These are phyloP conservation scores for Ramphastos sulfuratus DNA, from an alignment of 2,113 vertebrate genomes.

Conservation along the genomic window DNA sequence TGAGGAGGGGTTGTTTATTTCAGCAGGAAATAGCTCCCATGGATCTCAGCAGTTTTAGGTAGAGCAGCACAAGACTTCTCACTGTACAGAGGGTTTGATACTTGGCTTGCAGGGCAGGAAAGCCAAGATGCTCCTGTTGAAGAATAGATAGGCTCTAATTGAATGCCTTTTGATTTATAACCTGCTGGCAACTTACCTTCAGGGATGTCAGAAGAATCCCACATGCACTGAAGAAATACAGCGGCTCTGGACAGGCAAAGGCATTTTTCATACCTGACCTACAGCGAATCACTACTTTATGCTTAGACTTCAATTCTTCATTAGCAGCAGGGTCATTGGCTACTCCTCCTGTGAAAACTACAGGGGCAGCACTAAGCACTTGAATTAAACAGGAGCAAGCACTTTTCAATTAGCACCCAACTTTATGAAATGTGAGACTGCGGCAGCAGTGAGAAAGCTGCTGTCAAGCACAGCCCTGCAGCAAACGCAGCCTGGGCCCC, in stretches of 20 bases:
- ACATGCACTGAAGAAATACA: background rate
- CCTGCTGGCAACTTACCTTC: background rate
- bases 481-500: accelerated
- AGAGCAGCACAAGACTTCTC: background rate
- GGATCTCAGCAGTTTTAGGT: background rate
- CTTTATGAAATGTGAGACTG: background rate
- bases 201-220: background rate
- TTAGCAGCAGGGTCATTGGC: accelerated
- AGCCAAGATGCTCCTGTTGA: background rate
- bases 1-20: background rate
- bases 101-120: accelerated
- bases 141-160: background rate
- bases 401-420: background rate
- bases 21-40: accelerated
- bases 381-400: background rate
- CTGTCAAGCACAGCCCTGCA: background rate
- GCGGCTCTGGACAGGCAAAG: background rate
- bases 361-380: background rate
- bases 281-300: background rate
- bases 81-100: background rate
- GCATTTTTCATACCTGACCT: background rate
- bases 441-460: accelerated
- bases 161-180: background rate
- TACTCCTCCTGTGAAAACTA: background rate
- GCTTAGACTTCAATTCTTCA: background rate